Base-by-base conservation (phyloP, 2,113 vertebrate genomes). In the Triplophysa rosa region DNA sequence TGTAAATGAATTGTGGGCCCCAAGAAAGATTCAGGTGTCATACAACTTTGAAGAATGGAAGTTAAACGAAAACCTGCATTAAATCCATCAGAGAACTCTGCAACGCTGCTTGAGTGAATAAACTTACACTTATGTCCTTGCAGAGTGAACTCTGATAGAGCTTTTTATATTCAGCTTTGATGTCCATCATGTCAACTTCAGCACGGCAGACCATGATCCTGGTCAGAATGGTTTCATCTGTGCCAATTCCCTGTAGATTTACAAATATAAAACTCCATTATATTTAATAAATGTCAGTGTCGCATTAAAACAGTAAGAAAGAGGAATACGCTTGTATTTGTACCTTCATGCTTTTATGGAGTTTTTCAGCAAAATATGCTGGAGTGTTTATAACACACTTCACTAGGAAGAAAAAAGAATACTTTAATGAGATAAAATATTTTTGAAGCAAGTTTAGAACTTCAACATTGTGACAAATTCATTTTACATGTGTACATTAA, bases 131-230 rank as follows among this genome's bases (percentile, higher is more conserved):
- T 40, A 95, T 90, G 59, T 86, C 88, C 12, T 93, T 92, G 78
- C 86, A 54, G 8, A 95, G 86, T 0, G 95, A 95, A 26, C 82
- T 54, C 11, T 89, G 67, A 65, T 87, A 92, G 2, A 87, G 85
- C 66, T 92, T 93, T 89, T 94, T 94, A 76, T 91, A 96, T 86
- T 94, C 92, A 0, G 81, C 82, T 81, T 88, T 92, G 88, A 96
- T 93, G 88, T 96, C 94, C 89, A 93, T 56, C 85, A 96, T 89
- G 82, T 96, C 94, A 17, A 92, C 84, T 89, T 95, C 95, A 21
- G 93, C 94, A 40, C 95, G 92, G 63, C 91, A 92, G 73, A 95
- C 93, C 90, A 94, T 90, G 83, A 95, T 88, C 81, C 94, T 86
- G 81, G 69, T 92, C 75, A 95, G 83, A 29, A 89, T 92, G 16